Percentiles rank a stretch among this genome's conserved stretches.
phyloP scores from a whole-genome alignment of 2,113 vertebrate genomes.

The Macquaria ambigua region DNA sequence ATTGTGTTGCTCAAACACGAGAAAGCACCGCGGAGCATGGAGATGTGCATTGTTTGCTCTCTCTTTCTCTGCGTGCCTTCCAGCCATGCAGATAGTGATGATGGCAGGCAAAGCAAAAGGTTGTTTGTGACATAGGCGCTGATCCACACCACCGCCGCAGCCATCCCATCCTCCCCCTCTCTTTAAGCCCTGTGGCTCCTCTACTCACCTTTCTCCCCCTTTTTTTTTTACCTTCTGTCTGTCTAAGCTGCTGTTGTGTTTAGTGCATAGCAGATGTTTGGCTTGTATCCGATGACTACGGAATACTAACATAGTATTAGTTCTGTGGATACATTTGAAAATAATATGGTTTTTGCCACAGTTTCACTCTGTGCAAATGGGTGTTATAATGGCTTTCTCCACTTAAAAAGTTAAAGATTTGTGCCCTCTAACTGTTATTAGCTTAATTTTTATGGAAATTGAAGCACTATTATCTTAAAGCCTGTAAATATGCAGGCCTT shows the following conservation, averaged over 20 bases:
- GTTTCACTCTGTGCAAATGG: not conserved
- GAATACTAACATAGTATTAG: not conserved
- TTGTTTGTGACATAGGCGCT: slow-evolving; percentile 67
- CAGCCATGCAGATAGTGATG: slow-evolving; percentile 66
- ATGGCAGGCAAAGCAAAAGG: slow-evolving; percentile 63
- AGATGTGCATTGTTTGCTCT: slow-evolving; percentile 65
- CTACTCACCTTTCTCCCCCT: not conserved
- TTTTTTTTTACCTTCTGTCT: slow-evolving; percentile 5
- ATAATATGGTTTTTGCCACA: not conserved
- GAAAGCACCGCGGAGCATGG: slow-evolving; percentile 27
- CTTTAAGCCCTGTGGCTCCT: slow-evolving; percentile 18
- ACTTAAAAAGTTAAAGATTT: slow-evolving; percentile 21
- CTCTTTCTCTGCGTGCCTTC: slow-evolving; percentile 48
- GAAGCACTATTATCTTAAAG: slow-evolving; percentile 34
- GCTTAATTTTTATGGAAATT: slow-evolving; percentile 51
- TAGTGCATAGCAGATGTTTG: slow-evolving; percentile 30
- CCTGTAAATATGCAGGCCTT: slow-evolving; percentile 31
- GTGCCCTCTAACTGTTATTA: slow-evolving; percentile 27
- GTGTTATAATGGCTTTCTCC: not conserved
- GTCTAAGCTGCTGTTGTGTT: slow-evolving; percentile 23
- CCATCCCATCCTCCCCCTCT: slow-evolving; percentile 5
- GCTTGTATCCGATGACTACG: slow-evolving; percentile 17
- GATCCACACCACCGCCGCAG: slow-evolving; percentile 47
- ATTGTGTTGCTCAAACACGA: slow-evolving; percentile 53
- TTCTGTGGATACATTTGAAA: not conserved